Percentiles rank a stretch among this genome's conserved stretches.
Evolutionary conservation across 2,888 invertebrate genomes (phyloP).

Genomic region (Subacronicta megacephala): DNA sequence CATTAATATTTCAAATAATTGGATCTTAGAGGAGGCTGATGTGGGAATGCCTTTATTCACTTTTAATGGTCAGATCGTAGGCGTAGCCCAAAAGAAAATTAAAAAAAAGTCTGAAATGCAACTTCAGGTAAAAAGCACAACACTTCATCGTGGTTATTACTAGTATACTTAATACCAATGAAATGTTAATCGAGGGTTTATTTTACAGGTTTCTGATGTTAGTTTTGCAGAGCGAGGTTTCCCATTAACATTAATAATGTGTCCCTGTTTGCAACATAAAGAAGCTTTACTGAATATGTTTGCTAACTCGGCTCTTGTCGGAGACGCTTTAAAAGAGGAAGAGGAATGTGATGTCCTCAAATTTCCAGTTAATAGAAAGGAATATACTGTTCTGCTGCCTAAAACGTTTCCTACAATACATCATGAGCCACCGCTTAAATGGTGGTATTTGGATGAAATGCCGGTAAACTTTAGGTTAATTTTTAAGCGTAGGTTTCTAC

Average conservation of each 20-base stretch:
- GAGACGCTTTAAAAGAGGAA: conserved; percentile 69
- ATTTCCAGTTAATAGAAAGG: conserved; percentile 67
- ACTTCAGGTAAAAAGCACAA: conserved; percentile 62
- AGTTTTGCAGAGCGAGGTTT: conserved; percentile 76
- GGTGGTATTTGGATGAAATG: conserved; percentile 79
- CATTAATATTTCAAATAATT: conserved; percentile 80
- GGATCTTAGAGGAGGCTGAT: conserved; percentile 77
- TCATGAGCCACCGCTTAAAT: conserved; percentile 72
- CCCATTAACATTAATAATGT: conserved; percentile 77
- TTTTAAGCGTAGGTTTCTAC: neutral
- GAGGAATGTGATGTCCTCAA: conserved; percentile 70
- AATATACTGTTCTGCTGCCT: conserved; percentile 78
- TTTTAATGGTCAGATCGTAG: conserved; percentile 76
- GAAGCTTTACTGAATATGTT: conserved; percentile 75
- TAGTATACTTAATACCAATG: no score
- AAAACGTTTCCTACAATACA: conserved; percentile 76
- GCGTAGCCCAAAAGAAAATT: conserved; percentile 72
- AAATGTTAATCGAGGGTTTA: neutral
- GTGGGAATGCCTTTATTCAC: conserved; percentile 73
- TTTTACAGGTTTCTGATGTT: conserved; percentile 70
- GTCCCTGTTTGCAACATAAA: conserved; percentile 75
- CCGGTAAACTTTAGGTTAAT: conserved; percentile 62
- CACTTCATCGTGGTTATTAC: no score
- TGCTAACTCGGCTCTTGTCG: conserved; percentile 58
- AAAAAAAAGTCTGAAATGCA: conserved; percentile 81